phyloP scores from a whole-genome alignment of 2,113 vertebrate genomes.

The Limnothrissa miodon region DNA sequence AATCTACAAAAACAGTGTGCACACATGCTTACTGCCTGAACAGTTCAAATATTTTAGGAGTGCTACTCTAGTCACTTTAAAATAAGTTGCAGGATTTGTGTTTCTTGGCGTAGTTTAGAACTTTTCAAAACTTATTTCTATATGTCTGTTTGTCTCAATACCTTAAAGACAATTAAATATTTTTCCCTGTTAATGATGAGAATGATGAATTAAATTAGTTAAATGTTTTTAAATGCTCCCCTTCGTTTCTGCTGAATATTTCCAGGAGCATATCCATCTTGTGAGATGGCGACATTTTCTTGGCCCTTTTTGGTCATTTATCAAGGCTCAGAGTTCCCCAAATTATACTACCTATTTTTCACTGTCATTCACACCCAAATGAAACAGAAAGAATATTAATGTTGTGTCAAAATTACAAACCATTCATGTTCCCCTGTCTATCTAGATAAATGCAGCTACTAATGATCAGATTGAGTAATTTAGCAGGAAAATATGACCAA shows the following conservation, averaged over 20 bases:
- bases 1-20: neutral
- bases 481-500: conserved; percentile 19
- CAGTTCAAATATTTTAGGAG: conserved; percentile 43
- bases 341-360: conserved; percentile 39
- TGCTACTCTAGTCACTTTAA: conserved; percentile 4
- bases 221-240: conserved; percentile 17
- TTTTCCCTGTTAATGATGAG: neutral
- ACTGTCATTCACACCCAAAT: conserved; percentile 47
- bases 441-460: conserved; percentile 26
- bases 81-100: conserved; percentile 1
- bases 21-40: conserved; percentile 27
- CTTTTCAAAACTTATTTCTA: neutral
- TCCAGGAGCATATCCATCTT: conserved; percentile 39
- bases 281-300: conserved; percentile 32
- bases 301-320: conserved; percentile 35
- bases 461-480: conserved; percentile 28
- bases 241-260: conserved; percentile 38
- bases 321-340: conserved; percentile 19
- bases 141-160: neutral
- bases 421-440: conserved; percentile 16
- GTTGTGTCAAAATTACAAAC: conserved; percentile 24
- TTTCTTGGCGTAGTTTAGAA: neutral
- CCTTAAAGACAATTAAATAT: conserved; percentile 10
- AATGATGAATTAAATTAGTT: conserved; percentile 1
- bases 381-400: conserved; percentile 14